These are phyloP conservation scores for Heliothis peltigera DNA, from an alignment of 2,888 invertebrate genomes.

Conservation along the genomic window DNA sequence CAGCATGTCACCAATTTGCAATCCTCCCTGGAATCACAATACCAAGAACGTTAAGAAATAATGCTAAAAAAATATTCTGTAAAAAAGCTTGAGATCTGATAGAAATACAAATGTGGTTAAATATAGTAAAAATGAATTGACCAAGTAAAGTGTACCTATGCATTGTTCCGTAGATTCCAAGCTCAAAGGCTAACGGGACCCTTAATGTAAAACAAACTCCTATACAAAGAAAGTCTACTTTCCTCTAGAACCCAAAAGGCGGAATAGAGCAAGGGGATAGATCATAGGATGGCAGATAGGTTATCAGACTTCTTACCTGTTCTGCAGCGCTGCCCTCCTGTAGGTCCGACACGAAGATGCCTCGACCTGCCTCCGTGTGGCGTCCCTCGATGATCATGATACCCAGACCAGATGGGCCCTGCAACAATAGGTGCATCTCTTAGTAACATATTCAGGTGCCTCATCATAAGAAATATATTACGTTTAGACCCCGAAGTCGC, in stretches of 20 bases:
- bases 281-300: neutral
- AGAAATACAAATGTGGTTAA: too few species aligned
- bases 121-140: too few species aligned
- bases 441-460: neutral
- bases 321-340: slow-evolving; percentile 97
- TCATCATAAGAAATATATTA: too few species aligned
- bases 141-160: too few species aligned
- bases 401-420: slow-evolving; percentile 95
- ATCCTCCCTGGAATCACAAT: slow-evolving; percentile 92
- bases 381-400: slow-evolving; percentile 99
- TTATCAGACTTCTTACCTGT: slow-evolving; percentile 88
- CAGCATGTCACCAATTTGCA: slow-evolving; percentile 99
- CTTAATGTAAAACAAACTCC: too few species aligned
- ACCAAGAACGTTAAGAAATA: slow-evolving; percentile 19
- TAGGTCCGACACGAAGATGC: slow-evolving; percentile 97
- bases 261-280: too few species aligned
- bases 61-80: neutral
- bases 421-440: slow-evolving; percentile 63
- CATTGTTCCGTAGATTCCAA: too few species aligned
- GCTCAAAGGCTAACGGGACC: too few species aligned
- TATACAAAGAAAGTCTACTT: too few species aligned
- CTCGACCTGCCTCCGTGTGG: slow-evolving; percentile 97
- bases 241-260: too few species aligned
- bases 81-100: neutral
- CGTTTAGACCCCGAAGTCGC: too few species aligned